These are phyloP conservation scores for Paramisgurnus dabryanus DNA, from an alignment of 2,113 vertebrate species.

Conservation along the genomic window DNA sequence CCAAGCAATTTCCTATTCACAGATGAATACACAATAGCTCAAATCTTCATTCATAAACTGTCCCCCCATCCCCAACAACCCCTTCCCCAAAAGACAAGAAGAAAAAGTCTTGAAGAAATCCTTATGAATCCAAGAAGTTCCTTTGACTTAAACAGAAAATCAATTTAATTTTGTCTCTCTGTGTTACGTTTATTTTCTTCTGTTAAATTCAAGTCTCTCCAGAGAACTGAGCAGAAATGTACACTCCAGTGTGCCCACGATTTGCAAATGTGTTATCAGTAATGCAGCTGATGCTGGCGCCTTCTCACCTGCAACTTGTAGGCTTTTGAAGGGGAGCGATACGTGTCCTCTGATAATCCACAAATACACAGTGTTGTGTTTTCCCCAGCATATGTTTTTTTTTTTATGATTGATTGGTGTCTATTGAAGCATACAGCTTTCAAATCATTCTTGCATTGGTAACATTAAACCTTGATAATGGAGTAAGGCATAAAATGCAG, in stretches of 20 bases:
- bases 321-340: constrained; percentile 51
- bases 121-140: constrained; percentile 55
- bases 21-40: constrained; percentile 50
- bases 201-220: constrained; percentile 52
- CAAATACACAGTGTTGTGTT: constrained; percentile 64
- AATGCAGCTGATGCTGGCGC: constrained; percentile 34
- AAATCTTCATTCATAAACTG: constrained; percentile 18
- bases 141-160: constrained; percentile 57
- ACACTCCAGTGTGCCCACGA: constrained; percentile 49
- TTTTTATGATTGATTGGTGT: constrained; percentile 45
- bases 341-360: constrained; percentile 54
- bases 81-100: constrained; percentile 46
- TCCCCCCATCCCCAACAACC: constrained; percentile 40
- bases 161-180: constrained; percentile 22
- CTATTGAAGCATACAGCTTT: constrained; percentile 58
- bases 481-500: constrained; percentile 68
- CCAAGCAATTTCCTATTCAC: constrained; percentile 52
- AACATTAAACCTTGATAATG: constrained; percentile 54
- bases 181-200: background rate
- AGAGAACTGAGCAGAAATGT: constrained; percentile 58
- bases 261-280: constrained; percentile 53
- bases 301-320: constrained; percentile 43
- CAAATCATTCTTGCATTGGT: constrained; percentile 61
- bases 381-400: constrained; percentile 42
- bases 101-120: constrained; percentile 55